Conservation (phyloP, 1,140 invertebrate genomes). For the Planococcus citri region DNA sequence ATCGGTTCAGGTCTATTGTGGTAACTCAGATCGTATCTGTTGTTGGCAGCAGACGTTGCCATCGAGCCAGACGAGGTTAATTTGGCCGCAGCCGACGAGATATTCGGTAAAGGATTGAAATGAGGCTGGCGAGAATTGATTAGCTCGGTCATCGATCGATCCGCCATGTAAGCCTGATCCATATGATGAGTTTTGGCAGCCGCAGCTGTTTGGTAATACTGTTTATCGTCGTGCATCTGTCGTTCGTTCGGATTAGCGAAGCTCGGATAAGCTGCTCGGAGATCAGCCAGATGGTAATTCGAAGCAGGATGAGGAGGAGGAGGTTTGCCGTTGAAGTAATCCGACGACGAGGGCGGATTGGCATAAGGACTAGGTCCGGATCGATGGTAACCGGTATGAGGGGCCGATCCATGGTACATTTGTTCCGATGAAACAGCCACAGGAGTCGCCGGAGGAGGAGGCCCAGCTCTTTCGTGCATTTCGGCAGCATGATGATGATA, state of each 20-base stretch:
- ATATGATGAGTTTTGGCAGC: neutral
- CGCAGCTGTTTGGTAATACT: neutral
- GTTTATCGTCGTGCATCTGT: neutral
- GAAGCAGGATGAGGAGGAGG: too few relatives aligned
- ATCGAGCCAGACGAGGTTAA: conserved; percentile 12
- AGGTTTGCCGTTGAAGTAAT: neutral
- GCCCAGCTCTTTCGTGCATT: too few relatives aligned
- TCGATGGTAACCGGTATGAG: neutral
- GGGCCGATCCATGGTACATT: neutral
- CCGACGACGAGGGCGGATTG: neutral
- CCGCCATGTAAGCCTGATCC: neutral
- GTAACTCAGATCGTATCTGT: conserved; percentile 18
- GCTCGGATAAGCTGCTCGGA: neutral
- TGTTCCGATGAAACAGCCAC: neutral
- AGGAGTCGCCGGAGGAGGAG: neutral
- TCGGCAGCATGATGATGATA: too few relatives aligned
- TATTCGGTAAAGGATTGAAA: neutral
- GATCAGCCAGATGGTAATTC: neutral
- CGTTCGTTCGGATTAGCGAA: neutral
- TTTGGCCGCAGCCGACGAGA: neutral
- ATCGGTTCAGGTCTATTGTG: conserved; percentile 20
- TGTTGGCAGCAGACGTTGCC: conserved; percentile 17
- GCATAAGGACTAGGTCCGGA: neutral
- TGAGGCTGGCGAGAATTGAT: neutral
- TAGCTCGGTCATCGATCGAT: neutral